Evolutionary conservation across 2,888 invertebrate genomes (phyloP).

Genomic region (Lasioglossum oenotherae): DNA sequence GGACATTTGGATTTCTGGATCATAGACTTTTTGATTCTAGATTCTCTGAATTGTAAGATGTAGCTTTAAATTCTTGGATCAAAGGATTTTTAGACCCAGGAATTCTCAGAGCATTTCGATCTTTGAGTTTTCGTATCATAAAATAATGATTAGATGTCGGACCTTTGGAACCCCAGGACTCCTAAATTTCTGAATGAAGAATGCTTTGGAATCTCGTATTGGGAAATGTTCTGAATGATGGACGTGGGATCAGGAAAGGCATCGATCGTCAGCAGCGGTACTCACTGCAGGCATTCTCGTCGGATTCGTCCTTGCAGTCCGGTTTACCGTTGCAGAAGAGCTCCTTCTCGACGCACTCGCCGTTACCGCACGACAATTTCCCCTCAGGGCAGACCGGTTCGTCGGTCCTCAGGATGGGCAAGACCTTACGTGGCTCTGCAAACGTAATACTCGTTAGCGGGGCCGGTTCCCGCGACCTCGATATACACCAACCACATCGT

Average conservation of each 20-base stretch:
- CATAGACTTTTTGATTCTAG: neutral
- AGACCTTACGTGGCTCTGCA: constrained; percentile 94
- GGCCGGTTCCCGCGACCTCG: constrained; percentile 14
- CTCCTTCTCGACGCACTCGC: constrained; percentile 96
- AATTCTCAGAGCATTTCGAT: neutral
- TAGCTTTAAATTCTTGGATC: neutral
- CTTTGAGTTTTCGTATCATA: neutral
- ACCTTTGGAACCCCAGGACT: neutral
- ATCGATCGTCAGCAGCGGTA: constrained; percentile 76
- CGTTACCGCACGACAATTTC: constrained; percentile 95
- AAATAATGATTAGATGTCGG: too few relatives aligned
- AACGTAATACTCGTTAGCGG: constrained; percentile 70
- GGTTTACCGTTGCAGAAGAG: constrained; percentile 97
- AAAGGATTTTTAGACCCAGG: neutral
- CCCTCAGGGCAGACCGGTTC: constrained; percentile 96
- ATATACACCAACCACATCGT: constrained; percentile 23
- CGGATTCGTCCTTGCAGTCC: constrained; percentile 97
- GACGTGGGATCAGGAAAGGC: neutral
- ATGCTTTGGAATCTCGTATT: neutral
- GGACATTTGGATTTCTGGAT: neutral
- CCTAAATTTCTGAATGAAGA: neutral
- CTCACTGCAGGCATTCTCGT: constrained; percentile 98
- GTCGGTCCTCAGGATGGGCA: constrained; percentile 96
- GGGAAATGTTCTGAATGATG: neutral
- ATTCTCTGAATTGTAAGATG: too few relatives aligned